Evolutionary conservation across 2,888 invertebrate species (phyloP).

Genomic region (Cheilosia variabilis): DNA sequence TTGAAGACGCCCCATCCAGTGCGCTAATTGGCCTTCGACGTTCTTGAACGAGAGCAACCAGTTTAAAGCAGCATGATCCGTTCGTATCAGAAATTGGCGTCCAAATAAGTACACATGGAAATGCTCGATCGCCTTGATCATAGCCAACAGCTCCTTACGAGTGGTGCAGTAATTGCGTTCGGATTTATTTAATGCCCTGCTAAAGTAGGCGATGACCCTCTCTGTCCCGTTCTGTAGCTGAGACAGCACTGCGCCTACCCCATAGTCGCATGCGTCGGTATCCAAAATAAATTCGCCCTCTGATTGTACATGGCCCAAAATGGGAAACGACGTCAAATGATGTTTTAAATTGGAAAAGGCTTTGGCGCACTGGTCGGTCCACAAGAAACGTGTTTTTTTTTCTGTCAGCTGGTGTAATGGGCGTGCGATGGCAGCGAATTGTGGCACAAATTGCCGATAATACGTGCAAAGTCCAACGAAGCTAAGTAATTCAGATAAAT

Average conservation of each 20-base stretch:
- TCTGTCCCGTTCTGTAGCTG: conserved; percentile 58
- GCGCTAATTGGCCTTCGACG: conserved; percentile 23
- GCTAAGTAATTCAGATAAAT: conserved; percentile 18
- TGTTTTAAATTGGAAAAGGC: conserved; percentile 12
- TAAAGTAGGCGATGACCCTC: conserved; percentile 53
- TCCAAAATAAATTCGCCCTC: conserved; percentile 8
- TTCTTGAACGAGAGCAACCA: conserved; percentile 20
- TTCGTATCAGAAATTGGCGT: conserved; percentile 14
- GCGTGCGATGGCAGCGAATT: conserved; percentile 13
- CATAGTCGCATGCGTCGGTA: conserved; percentile 17
- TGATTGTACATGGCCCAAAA: conserved; percentile 13
- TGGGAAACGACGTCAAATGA: background rate
- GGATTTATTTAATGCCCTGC: conserved; percentile 10
- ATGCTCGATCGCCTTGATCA: conserved; percentile 24
- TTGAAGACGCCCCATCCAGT: conserved; percentile 7
- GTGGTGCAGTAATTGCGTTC: conserved; percentile 38
- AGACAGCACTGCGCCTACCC: conserved; percentile 12
- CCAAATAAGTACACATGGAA: conserved; percentile 30
- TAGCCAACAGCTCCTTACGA: conserved; percentile 27
- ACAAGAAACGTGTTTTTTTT: conserved; percentile 15
- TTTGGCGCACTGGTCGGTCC: conserved; percentile 9
- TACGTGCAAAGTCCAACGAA: conserved; percentile 43
- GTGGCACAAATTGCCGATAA: conserved; percentile 29
- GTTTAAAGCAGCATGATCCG: conserved; percentile 19
- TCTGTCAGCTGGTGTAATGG: conserved; percentile 20